These are phyloP conservation scores for Pristionchus japonicus DNA, from an alignment of 2,888 invertebrate genomes.

Conservation along the genomic window DNA sequence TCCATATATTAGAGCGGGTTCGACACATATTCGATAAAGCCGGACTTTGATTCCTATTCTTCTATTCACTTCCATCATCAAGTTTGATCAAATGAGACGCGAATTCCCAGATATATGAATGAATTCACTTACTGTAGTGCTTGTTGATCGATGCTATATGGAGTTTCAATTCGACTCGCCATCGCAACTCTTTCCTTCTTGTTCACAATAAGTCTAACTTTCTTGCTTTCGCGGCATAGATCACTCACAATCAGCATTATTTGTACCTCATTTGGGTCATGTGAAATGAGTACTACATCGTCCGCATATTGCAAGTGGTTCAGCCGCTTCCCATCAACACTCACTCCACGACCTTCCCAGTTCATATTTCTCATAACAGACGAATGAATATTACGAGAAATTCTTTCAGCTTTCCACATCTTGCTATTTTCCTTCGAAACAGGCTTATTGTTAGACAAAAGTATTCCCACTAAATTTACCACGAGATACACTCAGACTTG, in stretches of 20 bases:
- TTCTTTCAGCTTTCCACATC: too few species aligned
- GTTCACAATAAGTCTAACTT: not conserved
- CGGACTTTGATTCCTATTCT: not conserved
- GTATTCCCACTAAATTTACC: too few species aligned
- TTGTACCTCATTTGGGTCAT: not conserved
- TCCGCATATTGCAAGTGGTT: not conserved
- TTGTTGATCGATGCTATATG: not conserved
- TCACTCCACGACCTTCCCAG: too few species aligned
- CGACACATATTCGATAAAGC: not conserved
- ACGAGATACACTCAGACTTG: too few species aligned
- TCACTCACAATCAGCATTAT: not conserved
- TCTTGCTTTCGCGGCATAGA: too few species aligned
- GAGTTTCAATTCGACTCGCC: not conserved
- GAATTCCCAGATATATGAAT: not conserved
- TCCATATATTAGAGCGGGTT: not conserved
- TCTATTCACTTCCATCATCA: not conserved
- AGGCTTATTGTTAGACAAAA: too few species aligned
- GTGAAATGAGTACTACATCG: not conserved
- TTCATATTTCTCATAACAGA: too few species aligned
- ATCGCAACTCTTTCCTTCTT: not conserved
- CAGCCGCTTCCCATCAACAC: not conserved
- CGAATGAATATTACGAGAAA: too few species aligned
- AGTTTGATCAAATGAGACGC: not conserved
- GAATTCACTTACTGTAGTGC: not conserved
- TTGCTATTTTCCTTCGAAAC: too few species aligned